These are phyloP conservation scores for Chiloscyllium plagiosum DNA, from an alignment of 2,113 vertebrate genomes.

Conservation along the genomic window DNA sequence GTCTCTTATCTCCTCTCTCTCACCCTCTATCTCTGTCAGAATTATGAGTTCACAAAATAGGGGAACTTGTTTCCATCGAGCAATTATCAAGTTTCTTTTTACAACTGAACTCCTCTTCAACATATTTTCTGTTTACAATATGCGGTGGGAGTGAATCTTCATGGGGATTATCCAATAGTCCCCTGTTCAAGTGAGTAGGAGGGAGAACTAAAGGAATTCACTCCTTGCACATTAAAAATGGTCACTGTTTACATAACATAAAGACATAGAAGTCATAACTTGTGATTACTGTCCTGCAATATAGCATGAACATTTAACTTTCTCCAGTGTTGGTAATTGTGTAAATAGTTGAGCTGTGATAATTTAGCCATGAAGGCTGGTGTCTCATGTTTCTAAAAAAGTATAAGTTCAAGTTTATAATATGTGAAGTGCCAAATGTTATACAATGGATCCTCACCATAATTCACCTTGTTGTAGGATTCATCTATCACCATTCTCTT, in stretches of 20 bases:
- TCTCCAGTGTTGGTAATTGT: background rate
- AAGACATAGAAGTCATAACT: background rate
- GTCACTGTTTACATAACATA: background rate
- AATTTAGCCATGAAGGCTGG: background rate
- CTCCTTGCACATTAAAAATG: background rate
- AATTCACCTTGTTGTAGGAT: no score
- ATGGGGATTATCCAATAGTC: background rate
- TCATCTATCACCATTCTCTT: no score
- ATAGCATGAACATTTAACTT: background rate
- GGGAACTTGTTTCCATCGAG: background rate
- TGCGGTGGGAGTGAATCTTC: background rate
- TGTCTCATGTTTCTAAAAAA: background rate
- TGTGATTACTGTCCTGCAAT: background rate
- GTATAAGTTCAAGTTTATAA: background rate
- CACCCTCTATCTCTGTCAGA: background rate
- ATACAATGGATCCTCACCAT: no score
- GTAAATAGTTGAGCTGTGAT: background rate
- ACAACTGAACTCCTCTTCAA: background rate
- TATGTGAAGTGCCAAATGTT: background rate
- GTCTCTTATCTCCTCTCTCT: background rate
- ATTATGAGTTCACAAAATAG: background rate
- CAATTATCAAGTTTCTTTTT: background rate
- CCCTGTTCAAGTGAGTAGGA: background rate
- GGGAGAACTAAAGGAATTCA: background rate
- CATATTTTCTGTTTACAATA: background rate